phyloP scores from a whole-genome alignment of 2,797 vertebrate species.

The Vireo griseus region DNA sequence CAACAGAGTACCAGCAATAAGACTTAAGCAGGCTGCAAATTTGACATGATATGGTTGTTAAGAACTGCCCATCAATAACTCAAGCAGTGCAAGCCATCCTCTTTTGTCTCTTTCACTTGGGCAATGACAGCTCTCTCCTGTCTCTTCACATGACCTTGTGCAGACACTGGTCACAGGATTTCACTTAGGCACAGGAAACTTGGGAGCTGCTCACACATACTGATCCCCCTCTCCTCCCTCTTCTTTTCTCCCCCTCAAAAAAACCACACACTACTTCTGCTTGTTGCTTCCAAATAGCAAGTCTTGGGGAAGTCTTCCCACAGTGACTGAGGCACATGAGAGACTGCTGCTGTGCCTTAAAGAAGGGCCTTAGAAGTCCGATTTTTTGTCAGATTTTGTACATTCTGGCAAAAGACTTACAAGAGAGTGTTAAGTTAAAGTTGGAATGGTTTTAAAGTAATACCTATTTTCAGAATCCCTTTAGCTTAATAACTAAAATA shows the following conservation, averaged over 20 bases:
- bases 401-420: background rate
- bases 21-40: background rate
- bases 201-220: background rate
- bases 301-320: background rate
- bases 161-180: background rate
- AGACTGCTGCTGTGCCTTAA: background rate
- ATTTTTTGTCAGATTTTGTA: background rate
- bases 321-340: background rate
- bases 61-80: background rate
- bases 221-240: background rate
- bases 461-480: background rate
- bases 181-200: background rate
- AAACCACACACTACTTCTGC: background rate
- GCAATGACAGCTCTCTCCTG: background rate
- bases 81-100: background rate
- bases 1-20: background rate
- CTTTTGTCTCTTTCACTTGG: background rate
- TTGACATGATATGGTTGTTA: background rate
- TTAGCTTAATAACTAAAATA: background rate
- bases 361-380: background rate
- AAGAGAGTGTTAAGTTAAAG: background rate
- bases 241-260: background rate
- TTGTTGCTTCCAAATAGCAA: background rate
- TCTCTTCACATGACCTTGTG: background rate
- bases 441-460: background rate